Conservation (phyloP, 1,140 invertebrate genomes). For the Formica exsecta region DNA sequence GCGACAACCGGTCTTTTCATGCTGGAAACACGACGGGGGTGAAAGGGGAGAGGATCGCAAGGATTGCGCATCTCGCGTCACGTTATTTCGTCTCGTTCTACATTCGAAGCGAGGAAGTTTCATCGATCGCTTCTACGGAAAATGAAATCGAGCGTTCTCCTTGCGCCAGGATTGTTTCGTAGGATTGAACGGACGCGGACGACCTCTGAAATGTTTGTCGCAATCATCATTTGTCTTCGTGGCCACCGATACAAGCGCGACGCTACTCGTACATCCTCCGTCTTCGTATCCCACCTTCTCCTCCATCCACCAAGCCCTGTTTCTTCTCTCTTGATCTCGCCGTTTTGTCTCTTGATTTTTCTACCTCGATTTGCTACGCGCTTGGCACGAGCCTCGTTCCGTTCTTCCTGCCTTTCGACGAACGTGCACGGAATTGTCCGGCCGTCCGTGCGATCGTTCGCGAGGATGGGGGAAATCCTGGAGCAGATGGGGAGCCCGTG, state of each 20-base stretch:
- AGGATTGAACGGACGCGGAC: constrained; percentile 56
- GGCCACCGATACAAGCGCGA: constrained; percentile 50
- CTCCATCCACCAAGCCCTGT: background rate
- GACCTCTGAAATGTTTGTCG: constrained; percentile 62
- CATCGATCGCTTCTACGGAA: constrained; percentile 38
- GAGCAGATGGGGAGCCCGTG: constrained; percentile 30
- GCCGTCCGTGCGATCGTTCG: constrained; percentile 13
- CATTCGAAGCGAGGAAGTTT: constrained; percentile 47
- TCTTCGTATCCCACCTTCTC: background rate
- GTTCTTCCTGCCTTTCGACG: constrained; percentile 40
- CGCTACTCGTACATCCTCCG: background rate
- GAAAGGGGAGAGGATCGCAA: background rate
- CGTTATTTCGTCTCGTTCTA: constrained; percentile 40
- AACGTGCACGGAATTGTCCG: constrained; percentile 67
- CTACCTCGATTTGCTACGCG: constrained; percentile 45
- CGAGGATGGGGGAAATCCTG: constrained; percentile 33
- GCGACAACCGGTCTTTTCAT: constrained; percentile 23
- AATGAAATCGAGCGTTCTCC: constrained; percentile 64
- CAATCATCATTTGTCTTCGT: constrained; percentile 69
- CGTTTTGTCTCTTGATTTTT: constrained; percentile 50
- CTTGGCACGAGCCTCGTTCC: constrained; percentile 59
- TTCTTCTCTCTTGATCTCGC: constrained; percentile 29
- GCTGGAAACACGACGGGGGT: background rate
- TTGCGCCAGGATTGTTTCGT: constrained; percentile 44
- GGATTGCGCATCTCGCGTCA: background rate